A percentile compares a stretch with the other conserved stretches of the same genome.
These are phyloP conservation scores for Musca domestica DNA, from an alignment of 1,140 invertebrate species.

Conservation along the genomic window DNA sequence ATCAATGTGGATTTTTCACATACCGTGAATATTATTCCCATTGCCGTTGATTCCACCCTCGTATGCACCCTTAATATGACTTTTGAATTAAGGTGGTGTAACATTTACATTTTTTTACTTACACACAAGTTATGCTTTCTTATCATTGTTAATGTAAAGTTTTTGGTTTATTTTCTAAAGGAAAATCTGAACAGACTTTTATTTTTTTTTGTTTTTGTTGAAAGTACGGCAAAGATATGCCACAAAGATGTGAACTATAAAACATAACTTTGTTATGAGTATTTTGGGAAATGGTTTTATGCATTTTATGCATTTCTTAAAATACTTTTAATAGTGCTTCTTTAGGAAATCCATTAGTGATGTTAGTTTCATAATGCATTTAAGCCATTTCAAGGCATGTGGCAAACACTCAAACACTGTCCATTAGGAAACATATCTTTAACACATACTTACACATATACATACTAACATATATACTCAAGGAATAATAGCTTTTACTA, in stretches of 20 bases:
- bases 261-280: neutral
- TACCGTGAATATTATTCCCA: too few species aligned
- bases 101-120: too few species aligned
- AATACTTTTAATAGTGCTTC: neutral
- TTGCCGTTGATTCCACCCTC: too few species aligned
- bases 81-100: too few species aligned
- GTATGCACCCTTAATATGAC: too few species aligned
- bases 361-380: neutral
- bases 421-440: neutral
- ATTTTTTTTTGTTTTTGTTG: neutral
- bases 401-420: neutral
- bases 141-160: too few species aligned
- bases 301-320: conserved; percentile 7
- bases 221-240: neutral
- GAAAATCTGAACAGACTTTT: neutral
- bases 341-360: neutral
- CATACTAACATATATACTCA: too few species aligned
- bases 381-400: neutral
- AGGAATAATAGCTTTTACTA: too few species aligned
- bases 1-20: too few species aligned
- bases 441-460: too few species aligned
- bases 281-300: conserved; percentile 4
- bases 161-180: neutral
- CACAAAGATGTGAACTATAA: neutral
- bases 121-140: too few species aligned